Evolutionary conservation across 1,140 invertebrate genomes (phyloP).

Genomic region (Zelostemma sp.): DNA sequence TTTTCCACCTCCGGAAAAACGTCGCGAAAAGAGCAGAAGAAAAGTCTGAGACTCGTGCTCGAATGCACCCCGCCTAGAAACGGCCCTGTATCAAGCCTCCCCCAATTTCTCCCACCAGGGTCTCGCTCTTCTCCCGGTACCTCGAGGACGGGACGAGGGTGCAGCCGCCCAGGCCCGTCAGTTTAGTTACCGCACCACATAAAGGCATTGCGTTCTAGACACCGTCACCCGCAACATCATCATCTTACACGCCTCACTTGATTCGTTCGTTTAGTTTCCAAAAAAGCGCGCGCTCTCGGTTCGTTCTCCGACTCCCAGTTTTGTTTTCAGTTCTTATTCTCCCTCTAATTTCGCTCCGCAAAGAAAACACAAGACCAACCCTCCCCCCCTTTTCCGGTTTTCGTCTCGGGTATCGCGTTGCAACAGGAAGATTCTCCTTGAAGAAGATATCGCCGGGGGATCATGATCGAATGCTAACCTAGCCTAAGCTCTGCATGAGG

Average conservation of each 20-base stretch:
- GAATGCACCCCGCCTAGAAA: slow-evolving; percentile 48
- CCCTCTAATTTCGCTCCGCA: too few relatives aligned
- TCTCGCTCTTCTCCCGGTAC: slow-evolving; percentile 45
- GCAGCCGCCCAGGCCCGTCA: slow-evolving; percentile 63
- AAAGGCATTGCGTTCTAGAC: slow-evolving; percentile 71
- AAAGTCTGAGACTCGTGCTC: slow-evolving; percentile 26
- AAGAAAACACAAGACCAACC: slow-evolving; percentile 1
- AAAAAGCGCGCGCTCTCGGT: slow-evolving; percentile 48
- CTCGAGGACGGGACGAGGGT: slow-evolving; percentile 54
- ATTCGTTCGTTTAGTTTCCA: slow-evolving; percentile 44
- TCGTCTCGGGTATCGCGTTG: slow-evolving; percentile 18
- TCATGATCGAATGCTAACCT: slow-evolving; percentile 1
- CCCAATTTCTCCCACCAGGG: slow-evolving; percentile 46
- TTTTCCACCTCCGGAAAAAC: too few relatives aligned
- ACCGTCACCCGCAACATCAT: slow-evolving; percentile 69
- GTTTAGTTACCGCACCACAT: slow-evolving; percentile 73
- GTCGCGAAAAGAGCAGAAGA: not conserved
- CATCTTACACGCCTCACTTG: slow-evolving; percentile 61
- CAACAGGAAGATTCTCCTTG: slow-evolving; percentile 34
- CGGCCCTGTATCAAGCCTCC: slow-evolving; percentile 43
- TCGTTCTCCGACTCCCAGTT: slow-evolving; percentile 39
- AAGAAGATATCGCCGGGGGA: not conserved
- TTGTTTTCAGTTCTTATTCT: too few relatives aligned
- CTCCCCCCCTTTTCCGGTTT: not conserved
- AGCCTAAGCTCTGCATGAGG: not conserved